These are phyloP conservation scores for Brachyopa scutellaris DNA, from an alignment of 2,888 invertebrate species.

Conservation along the genomic window DNA sequence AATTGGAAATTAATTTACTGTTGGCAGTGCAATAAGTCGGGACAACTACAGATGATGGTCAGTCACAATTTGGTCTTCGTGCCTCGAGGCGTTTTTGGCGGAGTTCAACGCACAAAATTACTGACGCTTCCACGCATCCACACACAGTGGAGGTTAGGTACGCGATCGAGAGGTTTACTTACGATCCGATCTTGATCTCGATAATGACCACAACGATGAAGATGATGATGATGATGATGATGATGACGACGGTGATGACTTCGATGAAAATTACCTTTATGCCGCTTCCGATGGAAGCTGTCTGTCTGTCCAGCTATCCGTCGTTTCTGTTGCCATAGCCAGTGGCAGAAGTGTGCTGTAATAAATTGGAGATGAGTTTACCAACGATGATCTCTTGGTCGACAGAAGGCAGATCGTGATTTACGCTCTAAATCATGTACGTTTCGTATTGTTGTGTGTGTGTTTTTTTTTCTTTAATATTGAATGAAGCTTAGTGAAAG, in stretches of 20 bases:
- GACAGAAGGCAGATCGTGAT: constrained; percentile 33
- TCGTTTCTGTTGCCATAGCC: constrained; percentile 13
- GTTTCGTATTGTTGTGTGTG: neutral
- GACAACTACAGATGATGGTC: constrained; percentile 12
- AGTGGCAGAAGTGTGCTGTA: constrained; percentile 65
- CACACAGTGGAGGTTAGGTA: constrained; percentile 3
- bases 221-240: constrained; percentile 33
- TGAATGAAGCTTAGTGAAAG: constrained; percentile 23
- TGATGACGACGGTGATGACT: constrained; percentile 54
- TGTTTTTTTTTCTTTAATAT: neutral
- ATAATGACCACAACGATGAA: constrained; percentile 21
- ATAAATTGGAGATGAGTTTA: constrained; percentile 49
- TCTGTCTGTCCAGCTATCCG: constrained; percentile 26
- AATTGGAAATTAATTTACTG: constrained; percentile 70
- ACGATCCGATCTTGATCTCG: constrained; percentile 51
- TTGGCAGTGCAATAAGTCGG: constrained; percentile 30
- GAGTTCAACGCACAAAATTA: constrained; percentile 45
- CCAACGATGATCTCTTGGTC: constrained; percentile 22
- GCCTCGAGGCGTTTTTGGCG: constrained; percentile 46
- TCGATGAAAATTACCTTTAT: constrained; percentile 68
- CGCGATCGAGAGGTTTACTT: constrained; percentile 32
- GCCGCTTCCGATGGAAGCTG: constrained; percentile 52
- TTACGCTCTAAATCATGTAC: constrained; percentile 26
- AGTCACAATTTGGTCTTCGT: constrained; percentile 51
- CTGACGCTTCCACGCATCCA: constrained; percentile 38